phyloP scores from a whole-genome alignment of 2,113 vertebrate species.

The Notechis scutatus region DNA sequence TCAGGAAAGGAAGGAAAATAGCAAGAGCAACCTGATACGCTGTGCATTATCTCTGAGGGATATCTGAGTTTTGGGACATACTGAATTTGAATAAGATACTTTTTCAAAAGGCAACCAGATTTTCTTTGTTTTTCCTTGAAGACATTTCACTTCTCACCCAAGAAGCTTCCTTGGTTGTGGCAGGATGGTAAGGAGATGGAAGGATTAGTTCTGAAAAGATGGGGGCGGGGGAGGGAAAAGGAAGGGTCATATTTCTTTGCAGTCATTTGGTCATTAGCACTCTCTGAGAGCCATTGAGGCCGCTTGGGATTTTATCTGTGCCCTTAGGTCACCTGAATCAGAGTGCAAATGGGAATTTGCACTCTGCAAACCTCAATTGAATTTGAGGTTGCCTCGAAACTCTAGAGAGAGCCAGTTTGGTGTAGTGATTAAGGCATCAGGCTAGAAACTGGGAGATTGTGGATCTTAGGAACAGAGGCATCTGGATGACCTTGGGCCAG shows the following conservation, averaged over 20 bases:
- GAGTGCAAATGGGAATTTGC: background rate
- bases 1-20: background rate
- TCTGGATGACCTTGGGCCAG: background rate
- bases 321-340: background rate
- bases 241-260: background rate
- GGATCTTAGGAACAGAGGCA: background rate
- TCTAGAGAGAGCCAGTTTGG: background rate
- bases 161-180: background rate
- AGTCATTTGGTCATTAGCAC: background rate
- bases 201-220: background rate
- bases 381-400: background rate
- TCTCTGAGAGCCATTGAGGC: background rate
- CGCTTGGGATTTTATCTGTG: background rate
- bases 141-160: background rate
- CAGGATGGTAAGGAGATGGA: background rate
- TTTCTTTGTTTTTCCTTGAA: background rate
- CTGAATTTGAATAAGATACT: background rate
- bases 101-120: background rate
- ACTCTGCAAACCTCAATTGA: background rate
- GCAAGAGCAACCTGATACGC: background rate
- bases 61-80: background rate
- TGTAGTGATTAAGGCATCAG: background rate
- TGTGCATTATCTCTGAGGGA: background rate
- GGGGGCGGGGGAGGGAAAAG: background rate
- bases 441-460: background rate